Conservation (phyloP, 2,888 invertebrate species). For the Machimus atricapillus region DNA sequence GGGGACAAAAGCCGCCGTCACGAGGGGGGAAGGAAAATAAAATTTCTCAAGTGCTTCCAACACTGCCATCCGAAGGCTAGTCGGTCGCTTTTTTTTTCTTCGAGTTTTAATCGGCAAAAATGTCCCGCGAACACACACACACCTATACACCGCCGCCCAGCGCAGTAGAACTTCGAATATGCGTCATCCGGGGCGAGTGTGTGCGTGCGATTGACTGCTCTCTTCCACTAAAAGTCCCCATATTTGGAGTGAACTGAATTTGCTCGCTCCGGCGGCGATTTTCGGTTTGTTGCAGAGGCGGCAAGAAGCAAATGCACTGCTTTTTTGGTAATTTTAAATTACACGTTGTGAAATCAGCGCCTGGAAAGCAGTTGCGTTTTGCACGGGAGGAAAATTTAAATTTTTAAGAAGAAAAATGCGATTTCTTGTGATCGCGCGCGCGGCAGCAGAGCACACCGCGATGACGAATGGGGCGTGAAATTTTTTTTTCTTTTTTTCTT, state of each 20-base stretch:
- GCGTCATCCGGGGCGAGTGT: constrained; percentile 23
- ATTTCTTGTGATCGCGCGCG: not conserved
- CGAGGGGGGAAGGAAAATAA: not conserved
- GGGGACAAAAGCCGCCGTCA: not conserved
- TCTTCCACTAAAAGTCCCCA: constrained; percentile 35
- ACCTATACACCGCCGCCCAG: not conserved
- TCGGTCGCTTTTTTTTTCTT: not conserved
- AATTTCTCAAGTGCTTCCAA: not conserved
- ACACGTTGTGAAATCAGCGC: not conserved
- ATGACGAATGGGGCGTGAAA: constrained; percentile 47
- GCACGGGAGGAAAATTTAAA: not conserved
- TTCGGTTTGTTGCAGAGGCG: not conserved
- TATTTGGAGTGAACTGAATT: constrained; percentile 45
- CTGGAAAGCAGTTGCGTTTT: not conserved
- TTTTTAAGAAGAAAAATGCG: not conserved
- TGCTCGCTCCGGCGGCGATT: not conserved
- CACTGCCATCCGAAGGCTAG: not conserved
- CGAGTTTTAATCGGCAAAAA: not conserved
- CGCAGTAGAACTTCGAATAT: not conserved
- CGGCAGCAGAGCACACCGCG: not conserved
- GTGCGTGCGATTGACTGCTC: not conserved
- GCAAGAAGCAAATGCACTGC: not conserved
- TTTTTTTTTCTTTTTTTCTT: not conserved
- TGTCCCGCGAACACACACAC: not conserved
- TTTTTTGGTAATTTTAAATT: not conserved